phyloP scores from a whole-genome alignment of 2,113 vertebrate species.

The Cynoglossus semilaevis region DNA sequence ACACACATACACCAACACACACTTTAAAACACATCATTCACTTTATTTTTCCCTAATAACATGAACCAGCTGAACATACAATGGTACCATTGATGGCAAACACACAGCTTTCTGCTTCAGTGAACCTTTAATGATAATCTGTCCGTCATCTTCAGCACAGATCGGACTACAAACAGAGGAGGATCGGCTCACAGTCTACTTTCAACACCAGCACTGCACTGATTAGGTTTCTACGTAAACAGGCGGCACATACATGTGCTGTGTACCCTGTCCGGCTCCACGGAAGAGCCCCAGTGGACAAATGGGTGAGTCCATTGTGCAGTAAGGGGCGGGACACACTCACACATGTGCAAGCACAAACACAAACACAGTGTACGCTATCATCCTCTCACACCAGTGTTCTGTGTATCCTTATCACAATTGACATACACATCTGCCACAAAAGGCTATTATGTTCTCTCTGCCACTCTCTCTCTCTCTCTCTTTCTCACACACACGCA shows the following conservation, averaged over 20 bases:
- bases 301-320: constrained; percentile 42
- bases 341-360: constrained; percentile 19
- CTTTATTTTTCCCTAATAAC: constrained; percentile 12
- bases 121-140: constrained; percentile 35
- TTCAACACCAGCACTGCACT: constrained; percentile 10
- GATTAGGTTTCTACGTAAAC: constrained; percentile 56
- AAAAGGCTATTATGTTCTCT: constrained; percentile 6
- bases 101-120: constrained; percentile 7
- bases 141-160: constrained; percentile 3
- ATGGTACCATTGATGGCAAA: constrained; percentile 16
- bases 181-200: not conserved
- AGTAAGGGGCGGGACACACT: constrained; percentile 33
- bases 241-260: constrained; percentile 13
- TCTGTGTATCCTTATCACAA: constrained; percentile 34
- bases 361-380: constrained; percentile 10
- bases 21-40: constrained; percentile 21
- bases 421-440: constrained; percentile 5
- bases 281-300: constrained; percentile 25
- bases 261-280: not conserved
- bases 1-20: constrained; percentile 28
- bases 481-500: not conserved
- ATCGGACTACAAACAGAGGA: constrained; percentile 5
- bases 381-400: constrained; percentile 37
- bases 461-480: no score
- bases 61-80: constrained; percentile 29